Conservation (phyloP, 2,113 vertebrate species). For the Cepphus grylle region DNA sequence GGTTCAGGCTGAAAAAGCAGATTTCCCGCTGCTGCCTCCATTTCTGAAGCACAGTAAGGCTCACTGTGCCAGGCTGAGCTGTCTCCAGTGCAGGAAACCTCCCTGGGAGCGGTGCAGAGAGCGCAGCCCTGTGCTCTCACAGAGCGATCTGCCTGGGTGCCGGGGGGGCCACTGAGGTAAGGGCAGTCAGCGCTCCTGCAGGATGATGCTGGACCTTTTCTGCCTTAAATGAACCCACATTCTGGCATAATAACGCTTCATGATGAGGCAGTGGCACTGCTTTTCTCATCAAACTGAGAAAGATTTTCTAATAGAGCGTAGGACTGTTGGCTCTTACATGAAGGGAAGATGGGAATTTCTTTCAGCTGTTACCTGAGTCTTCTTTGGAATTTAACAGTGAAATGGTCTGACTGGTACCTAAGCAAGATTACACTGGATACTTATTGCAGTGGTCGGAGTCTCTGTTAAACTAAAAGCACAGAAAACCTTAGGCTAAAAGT, state of each 20-base stretch:
- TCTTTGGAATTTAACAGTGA: not conserved
- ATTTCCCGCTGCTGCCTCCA: not conserved
- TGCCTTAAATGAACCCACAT: accelerated
- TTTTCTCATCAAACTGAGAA: not conserved
- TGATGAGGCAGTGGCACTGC: not conserved
- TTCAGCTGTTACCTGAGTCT: not conserved
- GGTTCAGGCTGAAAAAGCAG: not conserved
- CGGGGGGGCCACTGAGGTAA: too few relatives aligned
- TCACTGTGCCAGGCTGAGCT: not conserved
- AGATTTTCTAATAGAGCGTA: accelerated
- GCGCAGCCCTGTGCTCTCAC: too few relatives aligned
- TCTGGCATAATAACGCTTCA: accelerated
- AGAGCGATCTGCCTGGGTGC: accelerated
- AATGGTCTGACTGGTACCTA: not conserved
- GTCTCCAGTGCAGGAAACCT: too few relatives aligned
- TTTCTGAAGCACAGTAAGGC: accelerated
- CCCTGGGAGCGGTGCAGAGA: accelerated
- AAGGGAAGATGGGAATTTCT: not conserved
- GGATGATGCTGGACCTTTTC: not conserved
- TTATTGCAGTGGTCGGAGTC: not conserved
- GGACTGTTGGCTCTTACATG: not conserved
- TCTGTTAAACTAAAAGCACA: not conserved
- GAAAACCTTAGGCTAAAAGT: not conserved
- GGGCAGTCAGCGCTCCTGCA: not conserved
- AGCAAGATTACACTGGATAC: not conserved